Evolutionary conservation across 1,140 invertebrate species (phyloP), one percentile per base, ranked within the genome.

Genomic region (Drosophila lini): DNA sequence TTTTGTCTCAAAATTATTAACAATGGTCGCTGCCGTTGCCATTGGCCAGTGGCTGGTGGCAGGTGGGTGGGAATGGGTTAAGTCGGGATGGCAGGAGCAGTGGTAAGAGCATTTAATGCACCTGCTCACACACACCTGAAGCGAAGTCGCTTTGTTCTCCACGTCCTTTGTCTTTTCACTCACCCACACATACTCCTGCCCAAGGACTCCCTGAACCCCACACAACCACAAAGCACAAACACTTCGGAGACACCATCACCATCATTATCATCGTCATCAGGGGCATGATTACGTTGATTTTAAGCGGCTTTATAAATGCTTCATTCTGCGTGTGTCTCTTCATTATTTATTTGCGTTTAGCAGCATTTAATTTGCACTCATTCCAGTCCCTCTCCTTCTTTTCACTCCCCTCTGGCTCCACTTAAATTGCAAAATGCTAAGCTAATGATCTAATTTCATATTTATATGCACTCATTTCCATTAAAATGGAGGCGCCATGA

Each of bases 71-170:
- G 36, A 45, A 36, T 28, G 67, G 38, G 19, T 40, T 42, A 16
- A 25, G 45, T 68, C 11, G 13, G 38, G 16, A 55, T 57, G 38
- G 25, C 19, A 34, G 58, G 48, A 48, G 45, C 64, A 45, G 55
- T 45, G 47, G 64, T 89, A 89, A 89, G 81, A 89, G 78, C 84
- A 89, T 89, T 90, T 90, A 89, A 89, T 90, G 84, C 84, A 89
- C 80, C 84, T 89, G 84, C 80, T 44, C 53, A 68, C 45, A 71
- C 47, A 57, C 42, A 58, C 19, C 53, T 65, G 50, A 68, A 80
- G 61, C 58, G 77, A 80, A 83, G 76, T 36, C 53, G 67, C 80
- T 86, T 86, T 86, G 80, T 88, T 86, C 76, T 53, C 48, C 67
- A 31, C 4, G 38, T 45, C 50, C 76, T 61, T 82, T 86, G 76